Conservation (phyloP, 2,113 vertebrate species). For the Aegotheles bennettii region DNA sequence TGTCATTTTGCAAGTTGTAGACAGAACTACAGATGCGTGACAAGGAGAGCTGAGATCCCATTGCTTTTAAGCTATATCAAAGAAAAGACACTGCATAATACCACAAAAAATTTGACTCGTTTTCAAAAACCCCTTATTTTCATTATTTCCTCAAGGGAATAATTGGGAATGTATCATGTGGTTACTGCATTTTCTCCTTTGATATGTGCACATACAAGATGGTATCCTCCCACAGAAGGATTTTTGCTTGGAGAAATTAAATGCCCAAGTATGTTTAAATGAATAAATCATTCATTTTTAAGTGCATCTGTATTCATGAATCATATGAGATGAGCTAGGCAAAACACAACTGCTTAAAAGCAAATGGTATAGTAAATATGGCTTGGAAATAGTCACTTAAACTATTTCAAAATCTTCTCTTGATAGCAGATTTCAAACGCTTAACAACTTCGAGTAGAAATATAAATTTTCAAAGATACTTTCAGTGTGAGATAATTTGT, state of each 20-base stretch:
- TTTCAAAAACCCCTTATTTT: neutral
- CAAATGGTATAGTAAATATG: neutral
- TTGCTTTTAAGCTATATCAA: neutral
- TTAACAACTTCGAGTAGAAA: neutral
- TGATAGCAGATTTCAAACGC: neutral
- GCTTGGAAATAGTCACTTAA: neutral
- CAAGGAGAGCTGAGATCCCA: neutral
- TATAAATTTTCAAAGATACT: neutral
- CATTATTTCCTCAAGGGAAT: neutral
- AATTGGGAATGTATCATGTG: neutral
- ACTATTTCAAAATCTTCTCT: neutral
- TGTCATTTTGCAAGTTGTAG: neutral
- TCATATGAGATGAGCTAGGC: neutral
- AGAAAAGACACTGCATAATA: neutral
- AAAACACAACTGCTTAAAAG: neutral
- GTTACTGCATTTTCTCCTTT: neutral
- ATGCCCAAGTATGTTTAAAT: neutral
- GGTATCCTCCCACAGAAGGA: neutral
- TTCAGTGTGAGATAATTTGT: neutral
- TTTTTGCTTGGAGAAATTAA: slow-evolving; percentile 17
- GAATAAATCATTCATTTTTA: neutral
- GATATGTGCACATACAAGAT: neutral
- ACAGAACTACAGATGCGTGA: neutral
- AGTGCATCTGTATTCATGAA: neutral
- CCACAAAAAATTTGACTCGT: neutral